A percentile compares a stretch with the other conserved stretches of the same genome.
Conservation (phyloP, 2,797 vertebrate genomes). For the Vespertilio murinus region DNA sequence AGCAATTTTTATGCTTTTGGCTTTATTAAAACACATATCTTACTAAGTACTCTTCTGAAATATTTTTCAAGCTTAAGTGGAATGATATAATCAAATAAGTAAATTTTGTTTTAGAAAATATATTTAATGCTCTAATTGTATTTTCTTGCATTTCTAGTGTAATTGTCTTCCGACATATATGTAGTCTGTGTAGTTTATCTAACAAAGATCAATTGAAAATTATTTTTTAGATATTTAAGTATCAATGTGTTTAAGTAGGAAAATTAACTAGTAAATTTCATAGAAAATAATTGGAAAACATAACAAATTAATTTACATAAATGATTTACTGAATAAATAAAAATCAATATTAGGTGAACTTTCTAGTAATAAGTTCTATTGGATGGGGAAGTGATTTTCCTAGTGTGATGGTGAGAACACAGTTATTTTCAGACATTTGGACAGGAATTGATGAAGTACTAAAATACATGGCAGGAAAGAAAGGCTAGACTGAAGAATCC, state of each 20-base stretch:
- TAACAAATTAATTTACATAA: not conserved
- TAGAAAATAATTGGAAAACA: not conserved
- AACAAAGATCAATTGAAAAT: not conserved
- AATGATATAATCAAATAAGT: not conserved
- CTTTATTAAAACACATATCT: not conserved
- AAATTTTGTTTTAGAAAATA: slow-evolving; percentile 25
- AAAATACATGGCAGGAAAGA: slow-evolving; percentile 31
- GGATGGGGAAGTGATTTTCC: slow-evolving; percentile 22
- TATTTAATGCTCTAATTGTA: not conserved
- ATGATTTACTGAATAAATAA: not conserved
- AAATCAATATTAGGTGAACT: slow-evolving; percentile 1
- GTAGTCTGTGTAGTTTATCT: not conserved
- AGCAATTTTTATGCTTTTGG: slow-evolving; percentile 8
- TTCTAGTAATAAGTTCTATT: slow-evolving; percentile 24
- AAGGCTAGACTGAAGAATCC: slow-evolving; percentile 4
- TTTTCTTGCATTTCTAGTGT: not conserved
- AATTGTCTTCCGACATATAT: not conserved
- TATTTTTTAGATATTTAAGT: not conserved
- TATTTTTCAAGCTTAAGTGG: not conserved
- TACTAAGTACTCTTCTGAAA: not conserved
- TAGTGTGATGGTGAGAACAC: not conserved
- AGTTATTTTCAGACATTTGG: not conserved
- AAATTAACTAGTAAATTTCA: not conserved
- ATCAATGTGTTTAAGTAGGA: not conserved
- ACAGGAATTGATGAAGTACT: slow-evolving; percentile 15